These are phyloP conservation scores for Chloroceryle inda DNA, from an alignment of 2,797 vertebrate genomes.

Conservation along the genomic window DNA sequence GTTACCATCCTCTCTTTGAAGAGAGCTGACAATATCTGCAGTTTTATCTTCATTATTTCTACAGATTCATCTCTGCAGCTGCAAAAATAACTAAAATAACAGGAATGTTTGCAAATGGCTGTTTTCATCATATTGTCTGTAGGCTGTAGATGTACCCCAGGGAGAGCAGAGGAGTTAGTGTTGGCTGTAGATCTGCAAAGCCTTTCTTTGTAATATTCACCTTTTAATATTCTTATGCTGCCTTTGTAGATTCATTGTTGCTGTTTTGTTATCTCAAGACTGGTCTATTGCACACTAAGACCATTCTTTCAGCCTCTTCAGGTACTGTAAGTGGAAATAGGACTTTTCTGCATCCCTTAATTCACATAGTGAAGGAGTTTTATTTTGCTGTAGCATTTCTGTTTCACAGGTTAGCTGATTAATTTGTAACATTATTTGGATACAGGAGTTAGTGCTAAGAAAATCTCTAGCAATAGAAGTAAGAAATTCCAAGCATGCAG, in stretches of 20 bases:
- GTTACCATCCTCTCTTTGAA: neutral
- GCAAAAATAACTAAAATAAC: conserved; percentile 22
- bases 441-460: neutral
- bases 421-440: neutral
- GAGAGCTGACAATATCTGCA: neutral
- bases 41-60: neutral
- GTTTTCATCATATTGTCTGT: neutral
- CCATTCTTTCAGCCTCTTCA: neutral
- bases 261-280: neutral
- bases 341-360: neutral
- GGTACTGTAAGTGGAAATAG: neutral
- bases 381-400: neutral
- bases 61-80: neutral
- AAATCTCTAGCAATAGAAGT: neutral
- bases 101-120: neutral
- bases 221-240: neutral
- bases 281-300: neutral
- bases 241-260: neutral
- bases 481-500: neutral
- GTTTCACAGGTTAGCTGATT: neutral
- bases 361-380: neutral
- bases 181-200: neutral
- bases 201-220: neutral
- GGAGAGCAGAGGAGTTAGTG: neutral
- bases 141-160: neutral